phyloP scores from a whole-genome alignment of 2,888 invertebrate species.

The Alentia gelatinosa region DNA sequence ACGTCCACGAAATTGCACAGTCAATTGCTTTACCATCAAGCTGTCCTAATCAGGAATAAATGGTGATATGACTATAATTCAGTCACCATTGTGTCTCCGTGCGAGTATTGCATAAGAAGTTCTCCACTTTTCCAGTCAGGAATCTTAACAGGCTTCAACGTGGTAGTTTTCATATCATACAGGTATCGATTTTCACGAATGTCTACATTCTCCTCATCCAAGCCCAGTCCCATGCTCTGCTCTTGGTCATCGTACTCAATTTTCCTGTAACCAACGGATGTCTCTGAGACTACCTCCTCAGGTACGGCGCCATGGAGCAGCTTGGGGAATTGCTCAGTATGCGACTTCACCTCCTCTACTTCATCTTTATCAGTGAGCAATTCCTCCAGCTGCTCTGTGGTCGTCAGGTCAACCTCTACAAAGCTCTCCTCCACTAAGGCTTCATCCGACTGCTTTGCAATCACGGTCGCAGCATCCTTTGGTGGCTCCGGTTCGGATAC shows the following conservation, averaged over 20 bases:
- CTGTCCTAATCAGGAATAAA: no score
- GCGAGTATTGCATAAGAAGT: constrained; percentile 39
- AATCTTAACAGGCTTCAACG: neutral
- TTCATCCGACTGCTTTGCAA: neutral
- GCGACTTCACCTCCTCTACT: neutral
- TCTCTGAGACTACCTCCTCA: constrained; percentile 39
- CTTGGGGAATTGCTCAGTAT: neutral
- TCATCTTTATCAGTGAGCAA: neutral
- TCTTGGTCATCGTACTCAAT: constrained; percentile 48
- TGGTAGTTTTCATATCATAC: constrained; percentile 46
- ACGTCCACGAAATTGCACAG: no score
- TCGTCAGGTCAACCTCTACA: constrained; percentile 30
- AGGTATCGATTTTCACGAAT: neutral
- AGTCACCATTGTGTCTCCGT: constrained; percentile 54
- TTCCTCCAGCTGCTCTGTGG: neutral
- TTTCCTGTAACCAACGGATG: neutral
- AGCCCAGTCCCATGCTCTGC: neutral
- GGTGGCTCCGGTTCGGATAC: neutral
- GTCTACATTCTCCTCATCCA: neutral
- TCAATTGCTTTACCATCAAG: no score
- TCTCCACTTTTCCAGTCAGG: neutral
- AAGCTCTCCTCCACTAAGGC: constrained; percentile 42
- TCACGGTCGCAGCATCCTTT: no score
- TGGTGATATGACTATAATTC: constrained; percentile 48
- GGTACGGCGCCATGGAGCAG: neutral